These are phyloP conservation scores for Hormiphora californensis DNA, from an alignment of 37 sponge, comb jelly and placozoan species.

Conservation along the genomic window DNA sequence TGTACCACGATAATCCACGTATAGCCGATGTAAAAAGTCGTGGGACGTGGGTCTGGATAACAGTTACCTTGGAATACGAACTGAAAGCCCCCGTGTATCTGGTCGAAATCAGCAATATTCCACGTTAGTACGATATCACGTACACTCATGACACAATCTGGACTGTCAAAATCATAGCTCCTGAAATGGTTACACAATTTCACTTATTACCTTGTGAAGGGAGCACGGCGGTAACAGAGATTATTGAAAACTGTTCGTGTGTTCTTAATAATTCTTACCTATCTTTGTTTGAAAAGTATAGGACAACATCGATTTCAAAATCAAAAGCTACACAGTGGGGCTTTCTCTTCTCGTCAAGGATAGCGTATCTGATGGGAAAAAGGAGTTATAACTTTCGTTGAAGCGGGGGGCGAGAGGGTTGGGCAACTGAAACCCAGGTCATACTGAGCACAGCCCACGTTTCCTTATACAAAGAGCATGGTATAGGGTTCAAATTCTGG, in stretches of 20 bases:
- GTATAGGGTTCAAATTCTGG: too few relatives aligned
- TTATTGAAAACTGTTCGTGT: neutral
- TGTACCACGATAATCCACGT: neutral
- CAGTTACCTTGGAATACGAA: neutral
- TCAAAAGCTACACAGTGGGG: constrained; percentile 38
- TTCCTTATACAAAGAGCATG: too few relatives aligned
- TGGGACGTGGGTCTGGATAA: neutral
- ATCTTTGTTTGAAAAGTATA: neutral
- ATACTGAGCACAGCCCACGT: too few relatives aligned
- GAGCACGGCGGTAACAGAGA: neutral
- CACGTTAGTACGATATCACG: neutral
- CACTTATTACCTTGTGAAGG: too few relatives aligned
- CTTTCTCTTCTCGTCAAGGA: constrained; percentile 25
- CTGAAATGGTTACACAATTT: too few relatives aligned
- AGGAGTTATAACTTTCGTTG: too few relatives aligned
- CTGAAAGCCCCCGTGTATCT: neutral
- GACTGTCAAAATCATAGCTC: constrained; percentile 21
- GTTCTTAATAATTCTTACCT: neutral
- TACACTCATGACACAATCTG: neutral
- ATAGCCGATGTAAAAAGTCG: neutral
- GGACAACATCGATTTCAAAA: neutral
- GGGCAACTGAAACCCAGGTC: too few relatives aligned
- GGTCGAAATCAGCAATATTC: neutral
- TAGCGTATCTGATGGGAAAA: neutral
- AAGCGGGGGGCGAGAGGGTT: too few relatives aligned